Base-by-base conservation (phyloP, 2,888 invertebrate species). In the Oligia fasciuncula region DNA sequence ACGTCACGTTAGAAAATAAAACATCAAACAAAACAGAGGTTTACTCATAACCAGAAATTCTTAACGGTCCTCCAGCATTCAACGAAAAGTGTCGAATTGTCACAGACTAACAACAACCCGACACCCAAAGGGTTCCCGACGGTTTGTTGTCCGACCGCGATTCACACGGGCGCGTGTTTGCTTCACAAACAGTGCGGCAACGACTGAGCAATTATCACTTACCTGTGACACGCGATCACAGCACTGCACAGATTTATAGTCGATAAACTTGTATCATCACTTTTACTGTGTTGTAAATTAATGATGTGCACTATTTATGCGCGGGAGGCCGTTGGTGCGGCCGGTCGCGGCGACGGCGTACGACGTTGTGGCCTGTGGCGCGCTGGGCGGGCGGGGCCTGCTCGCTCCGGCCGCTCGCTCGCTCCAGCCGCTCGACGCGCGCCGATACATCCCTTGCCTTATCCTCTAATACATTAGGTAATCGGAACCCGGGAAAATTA, bases 211-310 rank as follows among this genome's bases (percentile, higher is more conserved):
- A 96, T 96, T 96, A 96, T 94, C 96, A 96, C 97, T 96, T 95
- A 97, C 97, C 97, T 96, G 96, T 91, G 95, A 96, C 95, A 94
- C 94, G 95, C 94, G 95, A 96, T 94, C 96, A 95, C 96, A 94
- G 94, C 95, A 96, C 96, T 93, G 93, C 94, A 95, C 95, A 95
- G 95, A 95, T 96, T 96, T 96, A 96, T 95, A 93, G 96, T 95
- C 95, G 95, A 96, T 96, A 95, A 96, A 96, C 95, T 94, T 91
- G 94, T 95, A 96, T 96, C 95, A 96, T 97, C 96, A 97, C 96
- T 96, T 95, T 95, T 95, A 96, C 94, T 95, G 93, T 93, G 95
- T 94, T 95, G 93, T 96, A 95, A 95, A 96, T 95, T 96, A 95
- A 95, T 96, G 94, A 94, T 95, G 94, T 93, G 93, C 94, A 95